Base-by-base conservation (phyloP, 2,113 vertebrate species). In the Jaculus jaculus region DNA sequence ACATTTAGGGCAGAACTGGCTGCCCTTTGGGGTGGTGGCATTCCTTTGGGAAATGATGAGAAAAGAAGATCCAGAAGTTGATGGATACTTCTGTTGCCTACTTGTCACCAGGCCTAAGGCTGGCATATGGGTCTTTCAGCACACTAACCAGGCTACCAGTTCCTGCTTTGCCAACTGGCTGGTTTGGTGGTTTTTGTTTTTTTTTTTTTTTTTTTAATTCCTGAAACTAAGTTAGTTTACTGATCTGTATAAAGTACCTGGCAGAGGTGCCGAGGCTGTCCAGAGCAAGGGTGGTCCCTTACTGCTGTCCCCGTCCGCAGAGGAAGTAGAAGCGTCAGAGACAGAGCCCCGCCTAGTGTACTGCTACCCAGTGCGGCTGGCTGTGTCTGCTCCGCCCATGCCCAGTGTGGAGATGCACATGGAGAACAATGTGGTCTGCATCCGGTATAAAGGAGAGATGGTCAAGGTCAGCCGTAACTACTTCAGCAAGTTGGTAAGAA, bases 361-460 rank as follows among this genome's bases (percentile, higher is more conserved):
- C 98, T 99, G 99, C 95, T 99, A 99, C 95, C 99, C 99, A 0
- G 97, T 99, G 24, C 98, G 99, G 20, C 97, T 99, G 96, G 97
- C 98, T 1, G 96, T 98, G 92, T 97, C 99, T 0, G 98, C 99
- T 0, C 98, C 99, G 0, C 97, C 98, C 0, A 98, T 99, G 74
- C 99, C 99, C 9, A 99, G 98, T 0, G 99, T 99, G 54, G 99
- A 99, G 96, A 99, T 99, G 96, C 99, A 99, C 94, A 98, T 99
- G 91, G 99, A 99, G 95, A 99, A 99, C 72, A 99, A 99, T 0
- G 96, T 99, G 77, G 99, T 99, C 0, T 99, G 99, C 66, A 97
- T 99, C 89, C 99, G 99, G 32, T 99, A 99, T 96, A 99, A 98
- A 97, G 99, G 99, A 23, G 99, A 99, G 97, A 99, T 99, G 99